Evolutionary conservation across 2,888 invertebrate genomes (phyloP).

Genomic region (Lasioglossum pauxillum): DNA sequence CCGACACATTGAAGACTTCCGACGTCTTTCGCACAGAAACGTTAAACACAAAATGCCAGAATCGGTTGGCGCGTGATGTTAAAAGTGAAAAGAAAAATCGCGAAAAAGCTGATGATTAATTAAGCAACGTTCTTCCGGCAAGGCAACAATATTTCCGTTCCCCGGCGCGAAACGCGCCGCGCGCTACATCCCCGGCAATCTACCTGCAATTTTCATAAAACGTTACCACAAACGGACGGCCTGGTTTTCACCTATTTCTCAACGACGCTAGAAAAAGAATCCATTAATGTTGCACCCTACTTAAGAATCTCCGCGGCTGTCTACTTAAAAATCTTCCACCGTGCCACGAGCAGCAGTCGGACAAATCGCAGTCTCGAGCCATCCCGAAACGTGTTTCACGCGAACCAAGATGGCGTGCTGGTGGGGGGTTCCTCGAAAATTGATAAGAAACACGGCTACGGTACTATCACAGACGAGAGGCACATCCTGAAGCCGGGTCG

Average conservation of each 20-base stretch:
- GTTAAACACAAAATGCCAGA: not conserved
- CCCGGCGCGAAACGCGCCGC: constrained; percentile 5
- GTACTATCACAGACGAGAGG: not conserved
- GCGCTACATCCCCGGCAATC: constrained; percentile 3
- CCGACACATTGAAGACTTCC: no score
- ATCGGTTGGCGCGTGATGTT: not conserved
- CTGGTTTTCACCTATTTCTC: constrained; percentile 53
- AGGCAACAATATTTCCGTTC: constrained; percentile 4
- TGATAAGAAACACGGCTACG: constrained; percentile 15
- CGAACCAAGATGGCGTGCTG: not conserved
- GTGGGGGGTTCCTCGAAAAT: constrained; percentile 10
- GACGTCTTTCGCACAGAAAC: not conserved
- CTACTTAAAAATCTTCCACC: constrained; percentile 23
- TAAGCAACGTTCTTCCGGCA: not conserved
- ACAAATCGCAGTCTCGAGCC: constrained; percentile 20
- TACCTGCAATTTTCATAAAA: constrained; percentile 48
- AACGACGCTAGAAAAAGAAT: constrained; percentile 53
- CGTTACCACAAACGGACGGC: constrained; percentile 61
- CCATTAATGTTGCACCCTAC: constrained; percentile 42
- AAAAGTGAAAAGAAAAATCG: constrained; percentile 6
- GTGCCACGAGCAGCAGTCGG: not conserved
- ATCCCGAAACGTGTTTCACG: constrained; percentile 3
- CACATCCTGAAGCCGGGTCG: not conserved
- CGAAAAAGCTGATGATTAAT: not conserved
- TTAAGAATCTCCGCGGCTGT: constrained; percentile 10